Base-by-base conservation (phyloP, 1,140 invertebrate species). In the Meloidogyne exigua region DNA sequence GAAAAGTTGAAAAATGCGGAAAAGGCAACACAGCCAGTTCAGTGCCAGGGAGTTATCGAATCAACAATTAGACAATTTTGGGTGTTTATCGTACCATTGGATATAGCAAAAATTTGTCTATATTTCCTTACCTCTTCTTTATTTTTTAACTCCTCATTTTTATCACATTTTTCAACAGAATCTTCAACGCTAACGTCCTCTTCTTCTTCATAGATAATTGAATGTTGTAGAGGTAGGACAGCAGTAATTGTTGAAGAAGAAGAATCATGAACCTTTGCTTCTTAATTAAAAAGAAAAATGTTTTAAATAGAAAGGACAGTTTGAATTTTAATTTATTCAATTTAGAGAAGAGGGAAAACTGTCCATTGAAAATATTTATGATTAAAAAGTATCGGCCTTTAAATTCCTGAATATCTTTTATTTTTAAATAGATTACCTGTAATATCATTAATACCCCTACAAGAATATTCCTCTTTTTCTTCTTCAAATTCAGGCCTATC, bases 131-230 rank as follows among this genome's bases (percentile, higher is more conserved):
- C 65, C 65, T 66, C 25, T 36, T 66, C 65, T 23, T 66, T 66
- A 25, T 66, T 32, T 26, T 2, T 13, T 21, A n/a, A 66, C 2
- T 66, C 64, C 0, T 12, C 64, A 66, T n/a, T 32, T 66, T 72
- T 36, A 36, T 76, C 62, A 39, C 32, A 9, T 63, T 78, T 26
- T 36, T 69, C 57, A n/a, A 79, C 26, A 23, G 25, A 77, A 23
- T 76, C 28, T 21, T 68, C 65, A 32, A 26, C 25, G n/a, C 65
- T 44, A 5, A 21, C 12, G 7, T 78, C 68, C 3, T 79, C 77
- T 68, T 80, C 67, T 5, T 79, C 63, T 13, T 79, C 77, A 36
- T 79, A 68, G 15, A 64, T 69, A 28, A 32, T 76, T 11, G 63
- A 39, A 23, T 69, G 67, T 28, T 64, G 23, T 25, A 44, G 42